Evolutionary conservation across 2,888 invertebrate species (phyloP).

Genomic region (Strigamia transsilvanica): DNA sequence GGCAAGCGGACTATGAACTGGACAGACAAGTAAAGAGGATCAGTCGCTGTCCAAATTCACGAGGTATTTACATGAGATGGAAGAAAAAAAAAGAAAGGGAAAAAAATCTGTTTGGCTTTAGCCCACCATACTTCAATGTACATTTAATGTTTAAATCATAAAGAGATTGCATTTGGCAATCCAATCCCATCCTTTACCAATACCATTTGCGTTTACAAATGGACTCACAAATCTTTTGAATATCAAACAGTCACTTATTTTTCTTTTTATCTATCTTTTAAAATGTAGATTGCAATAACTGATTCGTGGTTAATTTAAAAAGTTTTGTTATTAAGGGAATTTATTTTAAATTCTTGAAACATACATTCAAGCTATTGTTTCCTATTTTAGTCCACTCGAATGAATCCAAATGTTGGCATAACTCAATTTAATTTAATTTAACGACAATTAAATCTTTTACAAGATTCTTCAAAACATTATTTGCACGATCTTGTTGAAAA

Average conservation of each 20-base stretch:
- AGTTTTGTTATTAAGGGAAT: no score
- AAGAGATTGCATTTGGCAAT: not conserved
- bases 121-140: conserved; percentile 3
- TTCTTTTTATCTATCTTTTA: not conserved
- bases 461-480: no score
- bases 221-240: not conserved
- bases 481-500: no score
- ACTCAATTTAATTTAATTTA: no score
- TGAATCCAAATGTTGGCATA: no score
- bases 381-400: no score
- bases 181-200: not conserved
- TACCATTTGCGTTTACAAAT: not conserved
- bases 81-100: not conserved
- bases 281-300: not conserved
- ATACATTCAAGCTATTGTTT: no score
- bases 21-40: conserved; percentile 8
- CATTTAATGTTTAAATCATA: conserved; percentile 8
- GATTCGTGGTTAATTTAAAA: no score
- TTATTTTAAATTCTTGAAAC: no score
- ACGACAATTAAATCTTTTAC: no score
- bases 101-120: conserved; percentile 3
- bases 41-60: not conserved
- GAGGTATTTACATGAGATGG: not conserved
- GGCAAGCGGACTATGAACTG: conserved; percentile 8
- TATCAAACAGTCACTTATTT: not conserved